Percentiles rank a stretch among this genome's conserved stretches.
Evolutionary conservation across 2,113 vertebrate genomes (phyloP).

Genomic region (Strix uralensis): DNA sequence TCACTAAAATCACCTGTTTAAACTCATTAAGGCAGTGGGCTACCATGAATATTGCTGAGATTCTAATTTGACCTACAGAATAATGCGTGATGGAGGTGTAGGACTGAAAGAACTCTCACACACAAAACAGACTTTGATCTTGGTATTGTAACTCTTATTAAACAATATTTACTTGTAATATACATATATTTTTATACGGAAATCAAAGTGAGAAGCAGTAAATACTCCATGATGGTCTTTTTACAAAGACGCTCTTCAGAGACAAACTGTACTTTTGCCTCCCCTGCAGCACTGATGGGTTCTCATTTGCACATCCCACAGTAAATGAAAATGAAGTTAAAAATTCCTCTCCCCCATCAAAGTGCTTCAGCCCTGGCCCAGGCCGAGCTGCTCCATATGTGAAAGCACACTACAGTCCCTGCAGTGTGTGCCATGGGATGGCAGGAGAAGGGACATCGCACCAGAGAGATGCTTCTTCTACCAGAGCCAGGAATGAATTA

Average conservation of each 20-base stretch:
- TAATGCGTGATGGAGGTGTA: background rate
- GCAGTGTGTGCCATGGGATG: accelerated
- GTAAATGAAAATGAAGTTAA: background rate
- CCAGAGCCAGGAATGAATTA: background rate
- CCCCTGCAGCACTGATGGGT: background rate
- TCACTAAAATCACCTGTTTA: background rate
- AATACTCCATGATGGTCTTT: background rate
- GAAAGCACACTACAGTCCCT: background rate
- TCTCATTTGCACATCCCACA: background rate
- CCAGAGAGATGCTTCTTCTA: background rate
- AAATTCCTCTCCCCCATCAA: background rate
- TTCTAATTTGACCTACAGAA: background rate
- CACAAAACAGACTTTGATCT: background rate
- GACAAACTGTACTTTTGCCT: background rate
- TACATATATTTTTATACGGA: background rate
- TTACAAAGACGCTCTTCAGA: background rate
- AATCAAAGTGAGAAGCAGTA: background rate
- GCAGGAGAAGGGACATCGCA: background rate
- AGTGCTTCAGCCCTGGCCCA: background rate
- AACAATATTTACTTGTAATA: background rate
- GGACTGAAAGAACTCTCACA: background rate
- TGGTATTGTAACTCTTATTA: background rate
- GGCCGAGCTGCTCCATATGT: background rate
- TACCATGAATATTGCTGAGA: background rate
- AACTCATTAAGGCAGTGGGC: background rate